A percentile compares a stretch with the other conserved stretches of the same genome.
Conservation (phyloP, 2,113 vertebrate species). For the Acrocephalus kingi region DNA sequence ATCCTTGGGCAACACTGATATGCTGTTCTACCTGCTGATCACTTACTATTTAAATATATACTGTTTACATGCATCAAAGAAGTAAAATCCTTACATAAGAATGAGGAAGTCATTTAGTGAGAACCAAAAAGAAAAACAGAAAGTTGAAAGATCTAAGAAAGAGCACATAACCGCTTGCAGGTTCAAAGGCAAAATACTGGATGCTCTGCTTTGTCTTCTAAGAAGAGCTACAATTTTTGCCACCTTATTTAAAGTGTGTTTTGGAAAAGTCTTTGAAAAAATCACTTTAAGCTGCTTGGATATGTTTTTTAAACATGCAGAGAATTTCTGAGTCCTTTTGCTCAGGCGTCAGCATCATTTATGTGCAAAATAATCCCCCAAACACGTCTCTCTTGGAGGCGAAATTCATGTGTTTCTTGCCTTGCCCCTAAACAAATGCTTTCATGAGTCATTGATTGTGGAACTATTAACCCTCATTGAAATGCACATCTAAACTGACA, state of each 20-base stretch:
- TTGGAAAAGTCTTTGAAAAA: not conserved
- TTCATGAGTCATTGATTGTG: slow-evolving; percentile 24
- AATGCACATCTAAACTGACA: slow-evolving; percentile 54
- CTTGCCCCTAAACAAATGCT: not conserved
- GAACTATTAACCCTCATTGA: slow-evolving; percentile 49
- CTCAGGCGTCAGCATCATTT: not conserved
- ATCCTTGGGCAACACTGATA: not conserved
- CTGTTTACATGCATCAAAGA: not conserved
- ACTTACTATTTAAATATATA: not conserved
- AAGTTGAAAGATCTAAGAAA: not conserved
- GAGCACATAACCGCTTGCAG: not conserved
- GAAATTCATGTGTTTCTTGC: not conserved
- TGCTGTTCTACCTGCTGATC: not conserved
- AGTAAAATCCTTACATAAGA: not conserved
- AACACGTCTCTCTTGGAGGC: not conserved
- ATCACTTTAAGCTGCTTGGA: not conserved
- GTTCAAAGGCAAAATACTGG: not conserved
- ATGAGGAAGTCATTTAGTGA: not conserved
- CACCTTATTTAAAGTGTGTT: not conserved
- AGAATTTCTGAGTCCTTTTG: not conserved
- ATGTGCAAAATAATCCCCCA: not conserved
- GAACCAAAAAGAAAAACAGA: not conserved
- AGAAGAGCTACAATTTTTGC: not conserved
- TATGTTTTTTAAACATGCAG: not conserved
- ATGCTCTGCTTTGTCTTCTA: not conserved